Conservation (phyloP, 1,140 invertebrate species). For the Bombus sylvicola region DNA sequence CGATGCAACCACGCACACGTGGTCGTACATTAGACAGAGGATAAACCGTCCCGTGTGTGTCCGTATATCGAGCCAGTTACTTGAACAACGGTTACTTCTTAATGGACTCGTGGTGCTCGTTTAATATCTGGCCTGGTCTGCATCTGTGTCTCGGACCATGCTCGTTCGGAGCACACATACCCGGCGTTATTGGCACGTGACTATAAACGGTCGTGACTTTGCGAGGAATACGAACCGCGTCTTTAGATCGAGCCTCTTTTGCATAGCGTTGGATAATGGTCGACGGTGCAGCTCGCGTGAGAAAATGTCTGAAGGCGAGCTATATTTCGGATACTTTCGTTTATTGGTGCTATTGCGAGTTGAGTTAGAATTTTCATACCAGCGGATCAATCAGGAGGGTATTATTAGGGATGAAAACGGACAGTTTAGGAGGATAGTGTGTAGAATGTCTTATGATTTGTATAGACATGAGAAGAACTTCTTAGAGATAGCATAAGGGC, state of each 20-base stretch:
- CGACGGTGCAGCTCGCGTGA: neutral
- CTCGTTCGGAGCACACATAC: constrained; percentile 16
- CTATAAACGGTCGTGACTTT: constrained; percentile 23
- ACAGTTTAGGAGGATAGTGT: neutral
- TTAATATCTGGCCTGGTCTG: constrained; percentile 57
- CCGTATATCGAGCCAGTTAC: constrained; percentile 61
- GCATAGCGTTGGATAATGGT: neutral
- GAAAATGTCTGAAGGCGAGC: neutral
- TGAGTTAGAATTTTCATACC: no score
- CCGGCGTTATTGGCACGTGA: constrained; percentile 54
- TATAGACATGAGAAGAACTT: neutral
- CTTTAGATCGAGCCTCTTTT: neutral
- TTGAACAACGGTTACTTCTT: constrained; percentile 67
- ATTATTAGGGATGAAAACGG: neutral
- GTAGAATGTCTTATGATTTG: neutral
- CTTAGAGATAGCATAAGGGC: neutral
- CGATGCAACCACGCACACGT: neutral
- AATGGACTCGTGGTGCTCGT: constrained; percentile 64
- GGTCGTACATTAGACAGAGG: neutral
- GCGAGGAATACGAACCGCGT: neutral
- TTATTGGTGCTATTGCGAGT: no score
- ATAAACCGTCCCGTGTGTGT: constrained; percentile 38
- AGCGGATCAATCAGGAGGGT: no score
- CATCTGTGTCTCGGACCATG: constrained; percentile 30
- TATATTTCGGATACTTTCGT: neutral